Base-by-base conservation (phyloP, 2,888 invertebrate species). In the Cephus pulcher region DNA sequence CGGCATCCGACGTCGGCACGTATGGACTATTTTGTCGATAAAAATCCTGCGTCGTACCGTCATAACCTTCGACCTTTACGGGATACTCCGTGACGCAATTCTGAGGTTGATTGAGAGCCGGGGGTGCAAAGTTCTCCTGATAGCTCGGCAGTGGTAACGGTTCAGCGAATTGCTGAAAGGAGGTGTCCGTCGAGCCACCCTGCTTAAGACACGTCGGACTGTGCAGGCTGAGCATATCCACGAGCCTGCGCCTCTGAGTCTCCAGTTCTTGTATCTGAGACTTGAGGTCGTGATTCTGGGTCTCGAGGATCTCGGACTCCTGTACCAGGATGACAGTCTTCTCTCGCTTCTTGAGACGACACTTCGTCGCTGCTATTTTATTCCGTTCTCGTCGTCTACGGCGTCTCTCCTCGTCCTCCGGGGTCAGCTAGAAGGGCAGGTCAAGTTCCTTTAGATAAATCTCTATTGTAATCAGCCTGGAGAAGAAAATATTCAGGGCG, bases 361-460 rank as follows among this genome's bases (percentile, higher is more conserved):
- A 98, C 92, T 98, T 98, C 15, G 98, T 98, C 80, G 98, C 98
- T 76, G 98, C 98, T 83, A 98, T 97, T 93, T 98, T 98, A 92
- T 98, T 98, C 85, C 98, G 94, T 92, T 98, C 98, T 87, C 98
- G 95, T 88, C 98, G 93, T 79, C 97, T 94, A 80, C 96, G 93
- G 79, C 98, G 94, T 68, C 98, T 94, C 89, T 97, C 98, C 92
- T 98, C 98, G 89, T 98, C 98, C 93, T 98, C 98, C 75, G 97
- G 96, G 12, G 98, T 98, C 84, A 98, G 92, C 96, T 97, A 92
- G 1, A 92, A 92, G 80, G 80, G 15, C 30, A 40, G 40, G 6
- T 15, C 6, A 40, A 15, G 40, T 40, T 15, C 40, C 40, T 40
- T 15, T 40, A 40, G 40, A 40, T 2, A 40, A 40, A 15, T 15